Evolutionary conservation across 2,888 invertebrate genomes (phyloP).

Genomic region (Acholoe squamosa): DNA sequence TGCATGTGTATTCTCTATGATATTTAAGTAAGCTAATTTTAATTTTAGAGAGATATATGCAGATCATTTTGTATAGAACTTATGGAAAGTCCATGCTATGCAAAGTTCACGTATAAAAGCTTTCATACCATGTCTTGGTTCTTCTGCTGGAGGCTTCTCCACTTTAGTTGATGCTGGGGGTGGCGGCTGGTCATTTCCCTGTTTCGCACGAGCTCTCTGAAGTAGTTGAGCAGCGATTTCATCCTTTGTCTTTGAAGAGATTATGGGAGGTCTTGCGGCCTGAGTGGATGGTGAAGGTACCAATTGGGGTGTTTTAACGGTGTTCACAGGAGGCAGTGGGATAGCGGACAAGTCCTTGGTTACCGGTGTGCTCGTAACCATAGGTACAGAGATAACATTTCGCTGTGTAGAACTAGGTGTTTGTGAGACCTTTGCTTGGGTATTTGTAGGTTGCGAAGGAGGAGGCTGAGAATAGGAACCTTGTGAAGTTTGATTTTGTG

Average conservation of each 20-base stretch:
- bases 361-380: background rate
- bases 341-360: background rate
- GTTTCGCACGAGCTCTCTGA: constrained; percentile 11
- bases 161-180: background rate
- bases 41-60: too few relatives aligned
- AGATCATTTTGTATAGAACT: too few relatives aligned
- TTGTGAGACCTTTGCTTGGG: background rate
- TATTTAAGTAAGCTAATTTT: too few relatives aligned
- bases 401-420: background rate
- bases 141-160: background rate
- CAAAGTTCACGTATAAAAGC: too few relatives aligned
- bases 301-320: background rate
- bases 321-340: background rate
- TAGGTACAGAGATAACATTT: background rate
- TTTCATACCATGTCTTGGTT: too few relatives aligned
- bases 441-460: too few relatives aligned
- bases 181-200: background rate
- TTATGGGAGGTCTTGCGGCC: background rate
- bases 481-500: too few relatives aligned
- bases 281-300: background rate
- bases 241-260: background rate
- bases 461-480: too few relatives aligned
- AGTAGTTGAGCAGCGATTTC: constrained; percentile 32
- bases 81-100: too few relatives aligned
- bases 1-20: too few relatives aligned